These are phyloP conservation scores for Hemithea aestivaria DNA, from an alignment of 2,888 invertebrate genomes.

Conservation along the genomic window DNA sequence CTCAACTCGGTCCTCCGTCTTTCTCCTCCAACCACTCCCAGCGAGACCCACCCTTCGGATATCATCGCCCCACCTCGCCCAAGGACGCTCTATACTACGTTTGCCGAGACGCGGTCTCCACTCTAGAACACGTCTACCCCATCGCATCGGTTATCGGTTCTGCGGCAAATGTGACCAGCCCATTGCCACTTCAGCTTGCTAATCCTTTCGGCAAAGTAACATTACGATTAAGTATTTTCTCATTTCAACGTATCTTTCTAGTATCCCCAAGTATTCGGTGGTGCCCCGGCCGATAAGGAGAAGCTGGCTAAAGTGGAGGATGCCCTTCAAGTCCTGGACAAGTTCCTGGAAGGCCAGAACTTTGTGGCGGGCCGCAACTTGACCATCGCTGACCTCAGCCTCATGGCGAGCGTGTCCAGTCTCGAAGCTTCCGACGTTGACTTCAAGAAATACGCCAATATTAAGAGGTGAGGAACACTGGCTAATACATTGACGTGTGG, in stretches of 20 bases:
- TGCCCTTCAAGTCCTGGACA: slow-evolving; percentile 83
- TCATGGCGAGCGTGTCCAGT: slow-evolving; percentile 84
- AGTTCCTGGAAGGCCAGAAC: slow-evolving; percentile 83
- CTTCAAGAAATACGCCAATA: slow-evolving; percentile 83
- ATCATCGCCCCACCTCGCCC: too few relatives aligned
- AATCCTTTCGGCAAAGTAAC: too few relatives aligned
- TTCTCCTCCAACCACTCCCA: too few relatives aligned
- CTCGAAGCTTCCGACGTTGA: slow-evolving; percentile 84
- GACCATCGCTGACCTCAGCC: slow-evolving; percentile 87
- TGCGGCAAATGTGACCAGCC: too few relatives aligned
- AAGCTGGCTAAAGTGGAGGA: slow-evolving; percentile 84
- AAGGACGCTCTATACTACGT: too few relatives aligned
- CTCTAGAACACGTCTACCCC: too few relatives aligned
- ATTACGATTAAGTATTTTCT: too few relatives aligned
- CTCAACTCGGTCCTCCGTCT: too few relatives aligned
- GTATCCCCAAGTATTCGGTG: slow-evolving; percentile 82
- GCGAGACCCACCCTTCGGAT: too few relatives aligned
- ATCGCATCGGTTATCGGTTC: too few relatives aligned
- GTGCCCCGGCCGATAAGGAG: slow-evolving; percentile 81
- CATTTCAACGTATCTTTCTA: slow-evolving; percentile 33
- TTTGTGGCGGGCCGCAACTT: slow-evolving; percentile 85
- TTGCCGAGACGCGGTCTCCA: too few relatives aligned
- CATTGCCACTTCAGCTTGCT: too few relatives aligned
- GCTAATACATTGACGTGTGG: not conserved
- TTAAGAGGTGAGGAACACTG: slow-evolving; percentile 61